A percentile compares a stretch with the other conserved stretches of the same genome.
phyloP scores from a whole-genome alignment of 2,113 vertebrate species.

The Xyrauchen texanus region DNA sequence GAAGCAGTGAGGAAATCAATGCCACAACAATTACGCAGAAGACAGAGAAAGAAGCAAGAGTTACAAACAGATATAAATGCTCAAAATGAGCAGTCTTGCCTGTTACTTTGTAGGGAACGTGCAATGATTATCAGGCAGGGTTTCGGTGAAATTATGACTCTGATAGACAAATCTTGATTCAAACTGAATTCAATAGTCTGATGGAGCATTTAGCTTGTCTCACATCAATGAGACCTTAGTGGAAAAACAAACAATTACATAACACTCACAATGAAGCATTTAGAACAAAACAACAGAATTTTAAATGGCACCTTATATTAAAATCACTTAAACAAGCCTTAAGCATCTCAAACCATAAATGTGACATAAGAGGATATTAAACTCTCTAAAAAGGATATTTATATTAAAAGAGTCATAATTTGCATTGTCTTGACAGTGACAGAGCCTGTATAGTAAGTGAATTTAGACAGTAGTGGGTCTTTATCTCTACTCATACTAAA shows the following conservation, averaged over 20 bases:
- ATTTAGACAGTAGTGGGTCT: background rate
- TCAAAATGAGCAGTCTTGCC: background rate
- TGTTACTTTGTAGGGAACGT: background rate
- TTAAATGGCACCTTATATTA: too few relatives aligned
- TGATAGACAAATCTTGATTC: background rate
- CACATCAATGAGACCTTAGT: background rate
- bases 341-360: too few relatives aligned
- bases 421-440: too few relatives aligned
- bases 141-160: background rate
- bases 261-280: too few relatives aligned
- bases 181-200: background rate
- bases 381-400: too few relatives aligned
- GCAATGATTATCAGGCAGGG: background rate
- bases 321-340: too few relatives aligned
- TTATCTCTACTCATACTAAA: background rate
- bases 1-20: slow-evolving; percentile 70
- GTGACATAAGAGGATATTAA: too few relatives aligned
- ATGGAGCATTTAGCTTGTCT: background rate
- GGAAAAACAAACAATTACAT: background rate
- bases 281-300: too few relatives aligned
- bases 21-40: slow-evolving; percentile 46
- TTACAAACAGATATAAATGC: background rate
- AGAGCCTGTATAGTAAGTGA: background rate
- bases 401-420: too few relatives aligned
- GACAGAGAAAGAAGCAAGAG: background rate